These are phyloP conservation scores for Tipula vernalis DNA, from an alignment of 2,888 invertebrate genomes.

Conservation along the genomic window DNA sequence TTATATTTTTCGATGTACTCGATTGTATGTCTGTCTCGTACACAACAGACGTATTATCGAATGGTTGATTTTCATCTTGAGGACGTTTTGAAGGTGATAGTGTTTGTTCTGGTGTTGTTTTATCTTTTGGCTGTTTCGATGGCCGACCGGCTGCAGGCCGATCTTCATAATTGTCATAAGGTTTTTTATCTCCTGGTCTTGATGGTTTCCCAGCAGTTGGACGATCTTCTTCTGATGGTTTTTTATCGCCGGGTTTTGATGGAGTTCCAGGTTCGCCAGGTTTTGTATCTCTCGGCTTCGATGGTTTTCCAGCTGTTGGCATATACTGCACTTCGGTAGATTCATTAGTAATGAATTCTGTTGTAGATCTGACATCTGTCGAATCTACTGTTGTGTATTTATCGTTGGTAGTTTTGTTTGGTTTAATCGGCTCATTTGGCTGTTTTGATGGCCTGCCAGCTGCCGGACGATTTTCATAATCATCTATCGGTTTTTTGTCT, in stretches of 20 bases:
- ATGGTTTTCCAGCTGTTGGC: background rate
- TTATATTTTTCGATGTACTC: conserved; percentile 9
- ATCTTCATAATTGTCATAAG: background rate
- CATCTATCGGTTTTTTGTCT: background rate
- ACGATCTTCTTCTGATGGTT: background rate
- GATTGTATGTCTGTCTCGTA: conserved; percentile 6
- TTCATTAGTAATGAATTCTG: background rate
- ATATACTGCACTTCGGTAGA: background rate
- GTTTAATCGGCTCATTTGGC: background rate
- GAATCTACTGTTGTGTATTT: background rate
- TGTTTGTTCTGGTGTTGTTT: background rate
- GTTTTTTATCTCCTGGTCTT: background rate
- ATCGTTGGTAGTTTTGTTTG: background rate
- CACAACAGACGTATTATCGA: background rate
- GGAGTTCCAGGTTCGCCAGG: background rate
- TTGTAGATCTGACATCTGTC: background rate
- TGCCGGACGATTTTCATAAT: background rate
- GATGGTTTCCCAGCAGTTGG: background rate
- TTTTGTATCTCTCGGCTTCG: background rate
- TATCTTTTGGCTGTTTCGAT: background rate
- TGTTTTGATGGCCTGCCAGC: background rate
- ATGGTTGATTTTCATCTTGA: background rate
- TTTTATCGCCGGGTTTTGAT: background rate
- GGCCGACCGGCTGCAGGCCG: background rate
- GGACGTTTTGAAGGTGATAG: background rate